These are phyloP conservation scores for Nomada flava DNA, from an alignment of 2,888 invertebrate genomes.

Conservation along the genomic window DNA sequence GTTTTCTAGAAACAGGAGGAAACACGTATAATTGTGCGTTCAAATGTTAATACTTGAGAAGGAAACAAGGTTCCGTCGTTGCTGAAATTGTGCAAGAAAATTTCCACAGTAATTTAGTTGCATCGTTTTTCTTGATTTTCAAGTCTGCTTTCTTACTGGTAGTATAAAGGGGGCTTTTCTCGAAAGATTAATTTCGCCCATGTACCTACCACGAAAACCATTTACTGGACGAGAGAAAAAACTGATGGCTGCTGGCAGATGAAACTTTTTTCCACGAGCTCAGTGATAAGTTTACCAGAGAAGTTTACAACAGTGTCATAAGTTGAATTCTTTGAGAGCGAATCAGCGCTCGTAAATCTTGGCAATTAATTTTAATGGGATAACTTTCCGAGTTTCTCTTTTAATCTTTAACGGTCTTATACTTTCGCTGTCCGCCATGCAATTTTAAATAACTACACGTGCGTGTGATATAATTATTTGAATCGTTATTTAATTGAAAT, in stretches of 20 bases:
- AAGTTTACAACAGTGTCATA: slow-evolving; percentile 17
- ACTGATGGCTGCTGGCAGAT: not conserved
- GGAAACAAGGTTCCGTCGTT: too few relatives aligned
- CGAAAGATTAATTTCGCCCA: not conserved
- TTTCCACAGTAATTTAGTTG: not conserved
- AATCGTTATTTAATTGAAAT: too few relatives aligned
- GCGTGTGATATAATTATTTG: too few relatives aligned
- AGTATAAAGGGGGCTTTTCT: not conserved
- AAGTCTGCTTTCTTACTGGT: not conserved
- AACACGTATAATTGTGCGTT: not conserved
- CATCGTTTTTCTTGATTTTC: not conserved
- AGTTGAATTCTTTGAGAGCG: slow-evolving; percentile 7
- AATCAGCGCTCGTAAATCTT: slow-evolving; percentile 7
- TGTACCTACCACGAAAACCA: not conserved
- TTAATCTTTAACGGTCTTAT: too few relatives aligned
- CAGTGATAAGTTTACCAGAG: not conserved
- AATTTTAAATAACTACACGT: too few relatives aligned
- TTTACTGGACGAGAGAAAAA: not conserved
- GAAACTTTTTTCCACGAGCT: not conserved
- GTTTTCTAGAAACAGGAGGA: not conserved
- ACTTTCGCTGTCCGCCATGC: too few relatives aligned
- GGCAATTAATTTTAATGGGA: slow-evolving; percentile 31
- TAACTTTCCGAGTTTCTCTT: not conserved
- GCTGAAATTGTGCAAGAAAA: not conserved
- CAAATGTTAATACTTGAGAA: not conserved